A percentile compares a stretch with the other conserved stretches of the same genome.
Conservation (phyloP, 2,888 invertebrate genomes). For the Podotricha telesiphe region DNA sequence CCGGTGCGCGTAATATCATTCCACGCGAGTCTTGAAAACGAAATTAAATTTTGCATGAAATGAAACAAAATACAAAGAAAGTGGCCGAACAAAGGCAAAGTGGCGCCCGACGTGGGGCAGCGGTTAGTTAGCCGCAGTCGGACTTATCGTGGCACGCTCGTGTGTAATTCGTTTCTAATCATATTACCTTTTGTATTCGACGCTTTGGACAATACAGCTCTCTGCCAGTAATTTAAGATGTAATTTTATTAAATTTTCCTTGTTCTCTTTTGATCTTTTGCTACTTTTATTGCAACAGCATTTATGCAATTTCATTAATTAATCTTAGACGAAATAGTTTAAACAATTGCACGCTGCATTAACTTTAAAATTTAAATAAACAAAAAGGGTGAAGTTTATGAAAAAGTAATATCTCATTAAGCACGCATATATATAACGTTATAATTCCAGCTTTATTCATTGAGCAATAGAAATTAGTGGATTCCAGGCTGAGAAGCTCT, state of each 20-base stretch:
- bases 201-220: slow-evolving; percentile 45
- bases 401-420: slow-evolving; percentile 17
- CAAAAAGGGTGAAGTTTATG: not conserved
- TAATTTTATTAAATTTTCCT: slow-evolving; percentile 54
- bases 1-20: slow-evolving; percentile 78
- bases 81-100: slow-evolving; percentile 76
- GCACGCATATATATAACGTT: slow-evolving; percentile 22
- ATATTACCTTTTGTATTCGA: slow-evolving; percentile 71
- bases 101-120: slow-evolving; percentile 63
- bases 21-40: slow-evolving; percentile 83
- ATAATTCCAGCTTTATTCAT: slow-evolving; percentile 42
- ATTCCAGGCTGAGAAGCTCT: slow-evolving; percentile 58
- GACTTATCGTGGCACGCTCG: slow-evolving; percentile 52
- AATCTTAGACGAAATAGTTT: too few relatives aligned
- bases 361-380: not conserved
- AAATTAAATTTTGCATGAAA: slow-evolving; percentile 84
- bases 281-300: not conserved
- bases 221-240: slow-evolving; percentile 52
- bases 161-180: slow-evolving; percentile 81
- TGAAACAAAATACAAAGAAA: slow-evolving; percentile 83
- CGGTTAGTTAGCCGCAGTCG: slow-evolving; percentile 69
- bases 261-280: not conserved
- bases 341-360: not conserved
- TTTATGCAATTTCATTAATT: too few relatives aligned
- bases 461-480: slow-evolving; percentile 54